Percentiles rank a stretch among this genome's conserved stretches.
phyloP scores from a whole-genome alignment of 1,140 invertebrate genomes.

The Drosophila orena region DNA sequence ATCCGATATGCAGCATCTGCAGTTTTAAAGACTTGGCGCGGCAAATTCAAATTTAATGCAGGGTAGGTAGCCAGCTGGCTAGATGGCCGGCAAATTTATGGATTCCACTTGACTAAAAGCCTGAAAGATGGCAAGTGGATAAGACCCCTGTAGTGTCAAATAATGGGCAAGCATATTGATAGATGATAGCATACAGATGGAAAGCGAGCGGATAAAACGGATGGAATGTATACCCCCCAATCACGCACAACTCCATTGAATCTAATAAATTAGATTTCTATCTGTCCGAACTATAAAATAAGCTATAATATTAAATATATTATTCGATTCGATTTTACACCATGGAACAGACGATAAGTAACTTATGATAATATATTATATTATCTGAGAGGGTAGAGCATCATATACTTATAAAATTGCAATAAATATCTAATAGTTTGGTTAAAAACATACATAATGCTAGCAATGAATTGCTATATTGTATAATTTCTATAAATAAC shows the following conservation, averaged over 20 bases:
- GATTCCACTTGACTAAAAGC: conserved; percentile 8
- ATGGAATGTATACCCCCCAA: neutral
- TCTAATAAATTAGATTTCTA: neutral
- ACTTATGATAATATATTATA: too few relatives aligned
- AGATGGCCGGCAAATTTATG: conserved; percentile 6
- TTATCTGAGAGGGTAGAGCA: too few relatives aligned
- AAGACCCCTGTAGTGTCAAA: neutral
- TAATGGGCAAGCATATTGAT: neutral
- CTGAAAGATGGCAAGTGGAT: neutral
- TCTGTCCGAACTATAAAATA: neutral
- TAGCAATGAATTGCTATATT: too few relatives aligned
- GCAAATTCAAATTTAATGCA: conserved; percentile 20
- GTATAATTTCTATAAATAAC: too few relatives aligned
- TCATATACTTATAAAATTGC: too few relatives aligned
- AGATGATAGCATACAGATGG: neutral
- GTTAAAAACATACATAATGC: too few relatives aligned
- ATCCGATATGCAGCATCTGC: conserved; percentile 8
- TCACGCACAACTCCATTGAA: neutral
- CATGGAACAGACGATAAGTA: too few relatives aligned
- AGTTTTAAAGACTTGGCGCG: neutral
- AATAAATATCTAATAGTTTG: too few relatives aligned
- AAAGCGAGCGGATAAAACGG: neutral
- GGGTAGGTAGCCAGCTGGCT: neutral
- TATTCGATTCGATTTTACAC: too few relatives aligned
- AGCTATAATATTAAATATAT: too few relatives aligned